These are phyloP conservation scores for Myiotriccus ornatus DNA, from an alignment of 2,797 vertebrate genomes.

Conservation along the genomic window DNA sequence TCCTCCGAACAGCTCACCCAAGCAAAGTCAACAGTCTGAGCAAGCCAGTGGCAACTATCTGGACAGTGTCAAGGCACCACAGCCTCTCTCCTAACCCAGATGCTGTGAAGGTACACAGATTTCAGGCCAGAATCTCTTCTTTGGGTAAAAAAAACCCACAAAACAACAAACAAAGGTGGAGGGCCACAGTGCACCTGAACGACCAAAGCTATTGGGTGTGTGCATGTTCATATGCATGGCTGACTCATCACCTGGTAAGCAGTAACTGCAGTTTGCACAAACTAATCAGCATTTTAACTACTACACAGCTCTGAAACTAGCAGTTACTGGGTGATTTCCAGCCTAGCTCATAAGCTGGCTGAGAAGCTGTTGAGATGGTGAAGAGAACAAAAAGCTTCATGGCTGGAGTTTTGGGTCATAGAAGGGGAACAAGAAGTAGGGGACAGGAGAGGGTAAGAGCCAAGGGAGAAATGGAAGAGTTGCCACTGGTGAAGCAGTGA, in stretches of 20 bases:
- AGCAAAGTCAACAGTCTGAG: background rate
- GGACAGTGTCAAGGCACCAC: background rate
- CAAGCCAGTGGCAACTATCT: background rate
- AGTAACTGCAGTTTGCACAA: background rate
- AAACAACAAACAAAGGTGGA: background rate
- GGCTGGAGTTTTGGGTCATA: background rate
- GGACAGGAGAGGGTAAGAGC: background rate
- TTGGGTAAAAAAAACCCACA: background rate
- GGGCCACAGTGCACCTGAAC: background rate
- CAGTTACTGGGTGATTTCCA: background rate
- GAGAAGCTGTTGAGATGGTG: background rate
- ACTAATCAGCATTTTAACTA: slow-evolving; percentile 23
- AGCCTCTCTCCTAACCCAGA: background rate
- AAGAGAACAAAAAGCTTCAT: background rate
- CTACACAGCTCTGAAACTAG: background rate
- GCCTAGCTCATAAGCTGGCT: background rate
- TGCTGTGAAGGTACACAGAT: background rate
- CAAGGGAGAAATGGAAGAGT: background rate
- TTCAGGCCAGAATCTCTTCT: background rate
- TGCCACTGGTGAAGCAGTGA: background rate
- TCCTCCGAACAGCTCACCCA: background rate
- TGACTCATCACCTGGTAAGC: slow-evolving; percentile 15
- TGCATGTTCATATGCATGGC: background rate
- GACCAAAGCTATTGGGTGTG: background rate
- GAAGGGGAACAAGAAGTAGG: background rate